Base-by-base conservation (phyloP, 2,888 invertebrate genomes). In the Cepaea hortensis region DNA sequence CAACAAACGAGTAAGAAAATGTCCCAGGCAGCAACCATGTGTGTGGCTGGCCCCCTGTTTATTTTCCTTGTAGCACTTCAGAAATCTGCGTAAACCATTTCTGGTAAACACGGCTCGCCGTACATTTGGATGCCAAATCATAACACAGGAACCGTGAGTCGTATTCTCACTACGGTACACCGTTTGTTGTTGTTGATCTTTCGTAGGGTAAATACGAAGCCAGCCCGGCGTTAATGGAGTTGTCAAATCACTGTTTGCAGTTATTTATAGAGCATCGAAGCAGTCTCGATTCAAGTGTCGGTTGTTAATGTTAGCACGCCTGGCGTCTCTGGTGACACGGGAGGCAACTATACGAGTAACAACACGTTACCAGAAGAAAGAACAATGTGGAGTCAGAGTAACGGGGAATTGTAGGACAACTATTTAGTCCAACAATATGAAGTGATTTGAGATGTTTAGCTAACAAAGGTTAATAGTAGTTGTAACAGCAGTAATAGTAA, bases 111-210 rank as follows among this genome's bases (percentile, higher is more conserved):
- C 72, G 81, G 81, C 11, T 48, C 81, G 20, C 81, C 81, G 72
- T 81, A 81, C 81, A 72, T n/a, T 72, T 20, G 81, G 81, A 7
- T 81, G 81, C n/a, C 81, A 81, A 81, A 81, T 72, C 81, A 81
- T 81, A 81, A 81, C 81, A 81, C 11, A 23, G 81, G 11, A 50
- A 55, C 81, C 81, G 70, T 70, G 15, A 9, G n/a, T n/a, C 23
- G 72, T 23, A 18, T 72, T 48, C 72, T 23, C n/a, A n/a, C 55
- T 81, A 81, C 70, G 81, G 81, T 13, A 81, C 20, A 23, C 81
- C 81, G 81, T 81, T 81, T 81, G 81, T 81, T 81, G 81, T 81
- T 81, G 81, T 81, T 81, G 70, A 20, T 81, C 81, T 81, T 81
- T 81, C 70, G 50, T 23, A 81, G 35, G 62, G 50, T 68, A 81